Conservation (phyloP, 2,888 invertebrate genomes). For the Drosophila subquinaria region DNA sequence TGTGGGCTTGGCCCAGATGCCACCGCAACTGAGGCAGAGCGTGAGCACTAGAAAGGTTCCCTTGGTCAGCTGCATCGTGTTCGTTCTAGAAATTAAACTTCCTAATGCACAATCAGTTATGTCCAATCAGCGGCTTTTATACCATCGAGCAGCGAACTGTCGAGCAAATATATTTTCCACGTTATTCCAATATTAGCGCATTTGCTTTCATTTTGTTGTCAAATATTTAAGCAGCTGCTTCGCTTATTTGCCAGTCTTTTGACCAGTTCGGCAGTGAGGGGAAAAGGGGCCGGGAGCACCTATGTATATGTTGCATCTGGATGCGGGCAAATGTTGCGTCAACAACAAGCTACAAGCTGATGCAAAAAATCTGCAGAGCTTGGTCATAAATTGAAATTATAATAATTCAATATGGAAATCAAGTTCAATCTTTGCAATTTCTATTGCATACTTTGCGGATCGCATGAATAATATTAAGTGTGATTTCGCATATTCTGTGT, state of each 20-base stretch:
- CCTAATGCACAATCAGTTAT: constrained; percentile 1
- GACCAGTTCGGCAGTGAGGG: neutral
- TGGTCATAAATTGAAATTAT: constrained; percentile 1
- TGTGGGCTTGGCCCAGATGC: constrained; percentile 12
- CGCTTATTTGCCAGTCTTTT: neutral
- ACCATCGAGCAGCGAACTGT: constrained; percentile 1
- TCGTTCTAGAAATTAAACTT: neutral
- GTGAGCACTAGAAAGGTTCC: constrained; percentile 13
- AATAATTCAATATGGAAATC: constrained; percentile 12
- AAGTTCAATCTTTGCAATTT: neutral
- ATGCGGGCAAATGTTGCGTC: constrained; percentile 18
- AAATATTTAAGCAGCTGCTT: constrained; percentile 58
- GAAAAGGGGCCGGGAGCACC: neutral
- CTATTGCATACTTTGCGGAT: neutral
- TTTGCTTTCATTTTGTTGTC: constrained; percentile 31
- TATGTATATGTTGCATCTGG: constrained; percentile 5
- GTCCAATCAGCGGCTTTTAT: constrained; percentile 32
- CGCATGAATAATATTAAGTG: neutral
- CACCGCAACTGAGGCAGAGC: constrained; percentile 12
- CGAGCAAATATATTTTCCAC: constrained; percentile 23
- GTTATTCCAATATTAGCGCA: constrained; percentile 41
- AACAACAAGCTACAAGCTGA: constrained; percentile 2
- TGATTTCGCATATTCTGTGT: neutral
- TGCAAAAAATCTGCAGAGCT: constrained; percentile 11
- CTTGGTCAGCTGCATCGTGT: constrained; percentile 24